These are phyloP conservation scores for Zaprionus lineosus DNA, from an alignment of 2,888 invertebrate genomes.

Conservation along the genomic window DNA sequence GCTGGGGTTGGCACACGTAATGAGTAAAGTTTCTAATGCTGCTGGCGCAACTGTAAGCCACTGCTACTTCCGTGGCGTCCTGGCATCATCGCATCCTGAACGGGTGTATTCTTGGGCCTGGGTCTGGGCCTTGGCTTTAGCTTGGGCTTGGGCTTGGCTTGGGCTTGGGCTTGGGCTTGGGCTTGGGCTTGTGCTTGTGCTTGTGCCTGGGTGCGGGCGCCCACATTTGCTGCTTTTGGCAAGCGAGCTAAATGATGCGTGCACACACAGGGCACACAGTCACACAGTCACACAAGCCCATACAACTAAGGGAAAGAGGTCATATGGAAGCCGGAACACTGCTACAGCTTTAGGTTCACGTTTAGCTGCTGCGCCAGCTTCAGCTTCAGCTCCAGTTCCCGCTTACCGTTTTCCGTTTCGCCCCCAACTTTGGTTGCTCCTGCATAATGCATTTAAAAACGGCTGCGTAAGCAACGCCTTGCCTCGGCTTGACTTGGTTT, in stretches of 20 bases:
- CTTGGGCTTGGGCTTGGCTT: background rate
- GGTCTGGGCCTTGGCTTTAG: background rate
- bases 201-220: background rate
- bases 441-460: constrained; percentile 73
- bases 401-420: no score
- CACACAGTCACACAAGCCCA: constrained; percentile 30
- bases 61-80: constrained; percentile 11
- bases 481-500: constrained; percentile 14
- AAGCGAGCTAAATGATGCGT: constrained; percentile 64
- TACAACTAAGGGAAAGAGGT: constrained; percentile 38
- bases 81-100: background rate
- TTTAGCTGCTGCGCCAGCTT: background rate
- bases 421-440: background rate
- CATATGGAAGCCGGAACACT: constrained; percentile 42
- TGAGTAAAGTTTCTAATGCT: constrained; percentile 79
- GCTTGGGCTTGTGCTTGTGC: background rate
- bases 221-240: constrained; percentile 26
- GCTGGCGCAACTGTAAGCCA: constrained; percentile 67
- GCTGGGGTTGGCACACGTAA: constrained; percentile 72
- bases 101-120: background rate
- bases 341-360: constrained; percentile 11
- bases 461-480: constrained; percentile 67
- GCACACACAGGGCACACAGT: constrained; percentile 26
- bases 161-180: background rate
- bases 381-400: background rate